A percentile compares a stretch with the other conserved stretches of the same genome.
phyloP scores from a whole-genome alignment of 1,140 invertebrate genomes.

The Oryzaephilus surinamensis region DNA sequence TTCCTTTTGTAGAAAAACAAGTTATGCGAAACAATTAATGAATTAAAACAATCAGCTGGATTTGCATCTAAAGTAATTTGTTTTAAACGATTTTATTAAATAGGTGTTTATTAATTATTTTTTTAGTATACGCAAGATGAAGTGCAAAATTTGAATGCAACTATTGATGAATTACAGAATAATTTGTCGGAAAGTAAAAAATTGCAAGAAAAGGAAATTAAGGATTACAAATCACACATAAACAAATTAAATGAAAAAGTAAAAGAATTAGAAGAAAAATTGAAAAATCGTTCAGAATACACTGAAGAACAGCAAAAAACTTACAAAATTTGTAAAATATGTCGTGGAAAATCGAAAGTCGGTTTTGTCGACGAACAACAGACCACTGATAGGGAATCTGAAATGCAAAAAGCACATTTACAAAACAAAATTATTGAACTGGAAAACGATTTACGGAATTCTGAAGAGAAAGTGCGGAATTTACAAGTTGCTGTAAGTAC shows the following conservation, averaged over 20 bases:
- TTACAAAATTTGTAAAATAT: not conserved
- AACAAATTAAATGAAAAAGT: not conserved
- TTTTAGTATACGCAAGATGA: constrained; percentile 10
- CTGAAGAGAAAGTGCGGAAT: constrained; percentile 24
- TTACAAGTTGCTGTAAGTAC: constrained; percentile 28
- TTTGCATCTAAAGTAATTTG: too few relatives aligned
- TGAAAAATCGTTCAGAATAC: not conserved
- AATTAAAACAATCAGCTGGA: too few relatives aligned
- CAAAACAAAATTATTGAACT: constrained; percentile 12
- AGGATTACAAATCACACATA: too few relatives aligned
- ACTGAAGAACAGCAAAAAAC: not conserved
- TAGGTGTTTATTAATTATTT: not conserved
- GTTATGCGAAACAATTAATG: too few relatives aligned
- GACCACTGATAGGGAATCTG: too few relatives aligned
- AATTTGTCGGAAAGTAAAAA: too few relatives aligned
- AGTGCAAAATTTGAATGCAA: constrained; percentile 12
- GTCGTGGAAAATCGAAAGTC: not conserved
- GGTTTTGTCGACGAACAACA: too few relatives aligned
- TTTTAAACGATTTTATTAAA: not conserved
- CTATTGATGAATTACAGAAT: constrained; percentile 16
- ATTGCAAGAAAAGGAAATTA: not conserved
- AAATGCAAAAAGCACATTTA: constrained; percentile 9
- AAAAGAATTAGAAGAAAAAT: constrained; percentile 11
- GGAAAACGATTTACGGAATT: constrained; percentile 17
- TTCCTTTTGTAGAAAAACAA: too few relatives aligned